A percentile compares a stretch with the other conserved stretches of the same genome.
These are phyloP conservation scores for Stictonetta naevosa DNA, from an alignment of 2,113 vertebrate genomes.

Conservation along the genomic window DNA sequence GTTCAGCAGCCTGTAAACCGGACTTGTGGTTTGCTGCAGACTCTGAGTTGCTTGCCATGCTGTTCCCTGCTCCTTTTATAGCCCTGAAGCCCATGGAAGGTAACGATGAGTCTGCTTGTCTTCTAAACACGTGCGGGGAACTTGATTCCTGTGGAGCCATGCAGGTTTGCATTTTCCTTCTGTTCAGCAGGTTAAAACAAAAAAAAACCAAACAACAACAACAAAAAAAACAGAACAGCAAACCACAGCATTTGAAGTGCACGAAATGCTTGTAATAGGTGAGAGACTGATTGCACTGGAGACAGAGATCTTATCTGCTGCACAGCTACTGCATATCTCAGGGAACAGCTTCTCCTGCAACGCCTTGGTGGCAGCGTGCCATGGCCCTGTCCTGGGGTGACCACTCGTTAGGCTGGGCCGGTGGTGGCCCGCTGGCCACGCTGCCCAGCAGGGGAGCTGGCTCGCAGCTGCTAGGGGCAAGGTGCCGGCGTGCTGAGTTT, in stretches of 20 bases:
- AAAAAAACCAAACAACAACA: rapidly evolving
- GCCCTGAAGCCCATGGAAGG: background rate
- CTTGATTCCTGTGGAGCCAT: background rate
- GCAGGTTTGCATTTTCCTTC: background rate
- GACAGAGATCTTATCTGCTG: background rate
- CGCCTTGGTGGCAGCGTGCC: background rate
- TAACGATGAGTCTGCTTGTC: background rate
- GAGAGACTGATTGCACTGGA: background rate
- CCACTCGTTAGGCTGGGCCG: background rate
- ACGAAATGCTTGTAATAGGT: background rate
- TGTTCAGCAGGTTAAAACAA: background rate
- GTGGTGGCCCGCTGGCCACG: rapidly evolving
- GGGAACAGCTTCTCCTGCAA: background rate
- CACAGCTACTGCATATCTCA: background rate
- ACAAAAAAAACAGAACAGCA: rapidly evolving
- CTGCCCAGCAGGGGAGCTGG: rapidly evolving
- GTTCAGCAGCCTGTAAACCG: background rate
- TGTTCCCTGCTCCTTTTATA: background rate
- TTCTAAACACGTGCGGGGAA: background rate
- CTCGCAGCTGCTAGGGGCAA: too few relatives aligned
- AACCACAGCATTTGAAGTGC: background rate
- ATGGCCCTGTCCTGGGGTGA: background rate
- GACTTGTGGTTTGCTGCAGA: background rate
- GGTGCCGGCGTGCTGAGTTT: background rate
- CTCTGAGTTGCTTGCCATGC: background rate